Percentiles rank a stretch among this genome's conserved stretches.
These are phyloP conservation scores for Graphium colonna DNA, from an alignment of 2,888 invertebrate genomes.

Conservation along the genomic window DNA sequence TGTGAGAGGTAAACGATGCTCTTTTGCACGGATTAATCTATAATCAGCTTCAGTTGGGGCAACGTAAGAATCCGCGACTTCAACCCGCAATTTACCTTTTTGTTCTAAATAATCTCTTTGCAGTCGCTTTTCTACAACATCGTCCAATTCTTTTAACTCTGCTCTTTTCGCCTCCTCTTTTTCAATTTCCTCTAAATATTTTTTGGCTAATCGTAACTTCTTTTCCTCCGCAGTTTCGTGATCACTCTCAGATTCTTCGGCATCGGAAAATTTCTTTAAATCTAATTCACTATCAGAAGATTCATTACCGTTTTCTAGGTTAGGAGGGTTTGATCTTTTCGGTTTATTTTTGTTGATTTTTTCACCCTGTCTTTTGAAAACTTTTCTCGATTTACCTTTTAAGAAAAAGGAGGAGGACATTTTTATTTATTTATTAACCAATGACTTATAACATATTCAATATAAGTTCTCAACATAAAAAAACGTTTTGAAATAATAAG, in stretches of 20 bases:
- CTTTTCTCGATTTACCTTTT: slow-evolving; percentile 78
- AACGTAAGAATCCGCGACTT: slow-evolving; percentile 83
- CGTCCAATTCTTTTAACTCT: slow-evolving; percentile 82
- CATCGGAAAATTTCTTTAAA: slow-evolving; percentile 74
- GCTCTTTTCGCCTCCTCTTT: slow-evolving; percentile 86
- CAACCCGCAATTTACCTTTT: slow-evolving; percentile 87
- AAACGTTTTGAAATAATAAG: not conserved
- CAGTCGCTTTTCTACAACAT: slow-evolving; percentile 86
- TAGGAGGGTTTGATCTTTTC: slow-evolving; percentile 56
- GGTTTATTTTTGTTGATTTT: slow-evolving; percentile 58
- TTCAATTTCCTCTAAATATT: slow-evolving; percentile 92
- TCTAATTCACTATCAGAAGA: slow-evolving; percentile 84
- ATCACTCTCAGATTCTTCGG: slow-evolving; percentile 80
- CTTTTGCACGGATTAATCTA: slow-evolving; percentile 84
- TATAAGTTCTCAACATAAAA: not conserved
- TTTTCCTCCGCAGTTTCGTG: slow-evolving; percentile 94
- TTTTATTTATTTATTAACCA: slow-evolving; percentile 25
- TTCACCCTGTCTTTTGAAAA: slow-evolving; percentile 76
- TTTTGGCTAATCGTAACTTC: slow-evolving; percentile 92
- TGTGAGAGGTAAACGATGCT: slow-evolving; percentile 89
- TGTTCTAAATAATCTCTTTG: slow-evolving; percentile 93
- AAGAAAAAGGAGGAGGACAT: slow-evolving; percentile 82
- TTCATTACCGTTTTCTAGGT: slow-evolving; percentile 79
- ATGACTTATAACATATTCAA: slow-evolving; percentile 4
- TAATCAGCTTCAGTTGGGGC: slow-evolving; percentile 54